Conservation (phyloP, 2,113 vertebrate genomes). For the Ahaetulla prasina region DNA sequence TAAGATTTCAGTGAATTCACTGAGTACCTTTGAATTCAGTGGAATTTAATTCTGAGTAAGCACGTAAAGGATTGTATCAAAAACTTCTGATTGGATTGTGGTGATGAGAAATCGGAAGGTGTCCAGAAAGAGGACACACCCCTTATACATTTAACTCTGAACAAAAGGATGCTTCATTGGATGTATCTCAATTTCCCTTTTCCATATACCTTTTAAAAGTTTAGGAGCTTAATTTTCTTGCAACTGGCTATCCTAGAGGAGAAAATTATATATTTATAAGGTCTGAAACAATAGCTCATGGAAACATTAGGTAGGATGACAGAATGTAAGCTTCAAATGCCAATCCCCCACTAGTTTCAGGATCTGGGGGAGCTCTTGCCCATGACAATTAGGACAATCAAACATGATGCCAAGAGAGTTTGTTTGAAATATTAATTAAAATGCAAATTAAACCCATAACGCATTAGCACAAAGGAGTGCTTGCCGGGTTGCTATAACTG, state of each 20-base stretch:
- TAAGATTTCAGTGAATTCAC: not conserved
- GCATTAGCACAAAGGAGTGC: conserved; percentile 54
- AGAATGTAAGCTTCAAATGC: not conserved
- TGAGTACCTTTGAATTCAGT: not conserved
- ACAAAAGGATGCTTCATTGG: not conserved
- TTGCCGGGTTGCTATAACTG: conserved; percentile 48
- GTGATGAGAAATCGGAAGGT: not conserved
- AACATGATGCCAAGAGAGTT: conserved; percentile 43
- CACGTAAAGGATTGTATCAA: not conserved
- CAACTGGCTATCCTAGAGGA: not conserved
- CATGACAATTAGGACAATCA: not conserved
- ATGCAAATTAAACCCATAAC: conserved; percentile 67
- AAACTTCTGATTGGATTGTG: not conserved
- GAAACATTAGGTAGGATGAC: not conserved
- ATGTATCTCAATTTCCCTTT: no score
- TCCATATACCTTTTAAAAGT: not conserved
- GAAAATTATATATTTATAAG: not conserved
- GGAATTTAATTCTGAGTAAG: not conserved
- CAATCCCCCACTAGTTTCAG: not conserved
- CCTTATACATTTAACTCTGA: not conserved
- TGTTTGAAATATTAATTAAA: conserved; percentile 74
- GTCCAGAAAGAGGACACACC: not conserved
- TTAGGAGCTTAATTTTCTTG: not conserved
- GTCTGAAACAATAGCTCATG: not conserved
- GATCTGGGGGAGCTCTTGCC: not conserved